phyloP scores from a whole-genome alignment of 2,888 invertebrate genomes.

The Dicyrtoma fusca region DNA sequence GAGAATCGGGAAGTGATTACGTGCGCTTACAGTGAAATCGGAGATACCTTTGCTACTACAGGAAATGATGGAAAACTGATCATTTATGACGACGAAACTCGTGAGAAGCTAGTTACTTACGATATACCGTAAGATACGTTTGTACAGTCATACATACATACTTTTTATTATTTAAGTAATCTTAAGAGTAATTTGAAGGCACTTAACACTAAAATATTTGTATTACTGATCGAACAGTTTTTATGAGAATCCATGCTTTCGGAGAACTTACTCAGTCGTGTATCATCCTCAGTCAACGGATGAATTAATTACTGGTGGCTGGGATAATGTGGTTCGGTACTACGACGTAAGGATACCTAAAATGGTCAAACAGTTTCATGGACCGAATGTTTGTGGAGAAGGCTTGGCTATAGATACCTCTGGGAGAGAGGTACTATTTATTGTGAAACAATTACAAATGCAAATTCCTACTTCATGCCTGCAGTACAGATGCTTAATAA shows the following conservation, averaged over 20 bases:
- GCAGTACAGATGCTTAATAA: neutral
- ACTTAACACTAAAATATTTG: neutral
- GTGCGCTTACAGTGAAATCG: constrained; percentile 67
- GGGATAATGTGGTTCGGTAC: constrained; percentile 70
- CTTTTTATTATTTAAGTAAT: too few relatives aligned
- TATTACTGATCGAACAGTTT: constrained; percentile 35
- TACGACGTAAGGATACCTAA: constrained; percentile 71
- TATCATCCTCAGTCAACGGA: constrained; percentile 67
- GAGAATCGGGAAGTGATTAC: constrained; percentile 71
- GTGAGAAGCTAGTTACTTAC: constrained; percentile 36
- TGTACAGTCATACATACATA: too few relatives aligned
- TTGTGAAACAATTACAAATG: neutral
- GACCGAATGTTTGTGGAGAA: constrained; percentile 70
- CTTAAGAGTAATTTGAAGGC: too few relatives aligned
- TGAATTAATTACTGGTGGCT: constrained; percentile 71
- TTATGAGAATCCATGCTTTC: constrained; percentile 40
- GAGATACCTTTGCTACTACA: constrained; percentile 66
- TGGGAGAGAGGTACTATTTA: constrained; percentile 67
- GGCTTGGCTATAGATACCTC: constrained; percentile 69
- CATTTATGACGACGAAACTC: constrained; percentile 71
- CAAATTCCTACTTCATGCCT: neutral
- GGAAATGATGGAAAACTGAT: constrained; percentile 69
- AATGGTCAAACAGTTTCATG: constrained; percentile 65
- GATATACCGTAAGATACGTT: constrained; percentile 40
- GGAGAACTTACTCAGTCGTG: constrained; percentile 67